These are phyloP conservation scores for Agriopis aurantiaria DNA, from an alignment of 2,888 invertebrate genomes.

Conservation along the genomic window DNA sequence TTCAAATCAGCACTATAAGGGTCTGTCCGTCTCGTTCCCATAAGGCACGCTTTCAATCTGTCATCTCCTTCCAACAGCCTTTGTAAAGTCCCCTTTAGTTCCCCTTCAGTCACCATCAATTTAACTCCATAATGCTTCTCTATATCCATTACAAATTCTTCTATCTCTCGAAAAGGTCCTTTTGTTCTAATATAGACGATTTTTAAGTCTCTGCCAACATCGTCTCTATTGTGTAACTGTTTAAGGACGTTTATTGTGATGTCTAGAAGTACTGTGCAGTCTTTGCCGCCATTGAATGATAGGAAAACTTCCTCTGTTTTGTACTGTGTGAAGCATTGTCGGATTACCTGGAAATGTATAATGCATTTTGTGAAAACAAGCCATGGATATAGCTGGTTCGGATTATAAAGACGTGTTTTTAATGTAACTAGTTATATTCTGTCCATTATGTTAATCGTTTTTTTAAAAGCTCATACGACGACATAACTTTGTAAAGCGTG, in stretches of 20 bases:
- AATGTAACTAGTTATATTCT: too few relatives aligned
- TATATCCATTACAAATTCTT: conserved; percentile 92
- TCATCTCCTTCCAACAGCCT: conserved; percentile 86
- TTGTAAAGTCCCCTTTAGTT: conserved; percentile 90
- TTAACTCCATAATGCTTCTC: conserved; percentile 90
- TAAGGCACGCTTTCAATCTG: conserved; percentile 92
- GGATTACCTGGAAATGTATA: conserved; percentile 82
- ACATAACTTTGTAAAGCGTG: not conserved
- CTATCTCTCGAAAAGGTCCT: conserved; percentile 94
- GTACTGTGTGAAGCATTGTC: conserved; percentile 87
- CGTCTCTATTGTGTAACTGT: conserved; percentile 60
- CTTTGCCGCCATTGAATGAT: conserved; percentile 99
- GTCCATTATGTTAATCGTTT: too few relatives aligned
- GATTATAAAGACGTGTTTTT: not conserved
- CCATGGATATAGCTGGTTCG: not conserved
- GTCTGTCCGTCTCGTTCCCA: conserved; percentile 97
- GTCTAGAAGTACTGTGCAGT: conserved; percentile 95
- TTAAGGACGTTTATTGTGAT: conserved; percentile 67
- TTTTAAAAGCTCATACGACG: too few relatives aligned
- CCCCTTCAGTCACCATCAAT: conserved; percentile 88
- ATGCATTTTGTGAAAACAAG: conserved; percentile 4
- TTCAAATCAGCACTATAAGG: conserved; percentile 90
- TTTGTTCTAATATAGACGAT: conserved; percentile 93
- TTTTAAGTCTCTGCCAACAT: conserved; percentile 82
- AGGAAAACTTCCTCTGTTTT: conserved; percentile 92